Evolutionary conservation across 2,888 invertebrate genomes (phyloP), one percentile per base, ranked within the genome.

Genomic region (Norana najaformis): DNA sequence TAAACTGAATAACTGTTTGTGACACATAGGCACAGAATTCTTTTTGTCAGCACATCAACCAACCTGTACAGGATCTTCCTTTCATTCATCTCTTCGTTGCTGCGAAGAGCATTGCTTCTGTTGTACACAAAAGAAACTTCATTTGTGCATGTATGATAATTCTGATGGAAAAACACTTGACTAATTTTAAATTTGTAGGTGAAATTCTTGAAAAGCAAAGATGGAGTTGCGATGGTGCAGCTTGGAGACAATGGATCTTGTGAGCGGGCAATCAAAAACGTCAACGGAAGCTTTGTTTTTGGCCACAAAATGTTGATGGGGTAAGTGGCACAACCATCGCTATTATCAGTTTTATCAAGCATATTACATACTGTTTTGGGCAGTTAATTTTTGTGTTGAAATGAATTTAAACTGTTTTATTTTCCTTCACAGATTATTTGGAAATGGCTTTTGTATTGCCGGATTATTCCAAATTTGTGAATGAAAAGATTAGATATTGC

Each of bases 221-320:
- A 98, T 94, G 99, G 99, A 92, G 98, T 99, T 90, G 99, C 99
- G 88, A 99, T 99, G 99, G 97, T 99, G 90, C 99, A 99, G 95
- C 98, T 99, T 98, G 98, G 99, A 18, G 98, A 98, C 95, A 97
- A 97, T 30, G 96, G 97, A 91, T 97, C 98, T 20, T 98, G 98
- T 85, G 98, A 99, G 95, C 96, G 99, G 93, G 98, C 98, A 95
- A 97, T 99, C 91, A 97, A 97, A 95, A 98, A 98, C 95, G 96
- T 99, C 92, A 98, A 98, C 96, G 98, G 98, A 95, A 97, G 97
- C 93, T 97, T 97, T 91, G 95, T 96, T 93, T 97, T 98, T 93
- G 98, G 97, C 90, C 96, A 96, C 93, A 97, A 97, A 94, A 95
- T 97, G 91, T 96, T 97, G 94, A 95, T 97, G 91, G 96, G 96